Percentiles rank a stretch among this genome's conserved stretches.
phyloP scores from a whole-genome alignment of 2,113 vertebrate species.

The Callionymus lyra region DNA sequence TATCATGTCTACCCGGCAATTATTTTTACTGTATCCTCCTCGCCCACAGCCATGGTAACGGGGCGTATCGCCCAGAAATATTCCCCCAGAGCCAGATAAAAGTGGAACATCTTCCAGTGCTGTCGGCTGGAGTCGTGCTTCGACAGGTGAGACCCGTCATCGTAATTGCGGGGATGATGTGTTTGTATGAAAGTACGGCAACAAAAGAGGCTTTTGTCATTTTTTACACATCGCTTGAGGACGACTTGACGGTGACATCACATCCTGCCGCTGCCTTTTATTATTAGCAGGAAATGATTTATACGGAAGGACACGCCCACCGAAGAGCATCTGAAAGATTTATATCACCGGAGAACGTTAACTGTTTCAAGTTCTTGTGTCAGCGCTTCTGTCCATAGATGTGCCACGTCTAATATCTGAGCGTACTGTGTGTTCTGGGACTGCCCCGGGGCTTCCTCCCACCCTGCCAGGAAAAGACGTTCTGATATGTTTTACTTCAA shows the following conservation, averaged over 20 bases:
- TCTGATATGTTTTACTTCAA: too few species aligned
- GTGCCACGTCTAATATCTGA: too few species aligned
- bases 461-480: too few species aligned
- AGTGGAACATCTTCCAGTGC: constrained; percentile 2
- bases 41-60: constrained; percentile 30
- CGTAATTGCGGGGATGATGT: constrained; percentile 19
- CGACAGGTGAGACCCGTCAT: constrained; percentile 29
- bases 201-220: constrained; percentile 16
- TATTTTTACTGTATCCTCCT: constrained; percentile 25
- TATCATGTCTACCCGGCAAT: constrained; percentile 15
- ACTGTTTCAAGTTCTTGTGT: too few species aligned
- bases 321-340: too few species aligned
- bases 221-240: constrained; percentile 26
- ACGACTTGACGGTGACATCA: constrained; percentile 17
- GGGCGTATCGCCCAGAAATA: constrained; percentile 29
- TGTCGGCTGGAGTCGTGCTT: constrained; percentile 12
- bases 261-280: constrained; percentile 23
- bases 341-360: too few species aligned
- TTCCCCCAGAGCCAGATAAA: constrained; percentile 18
- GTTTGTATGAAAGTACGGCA: constrained; percentile 28
- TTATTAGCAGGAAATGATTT: neutral
- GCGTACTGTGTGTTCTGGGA: too few species aligned
- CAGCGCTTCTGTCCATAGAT: too few species aligned
- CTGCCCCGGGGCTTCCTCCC: too few species aligned
- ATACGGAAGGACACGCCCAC: too few species aligned